Evolutionary conservation across 1,140 invertebrate species (phyloP), one percentile per base, ranked within the genome.

Genomic region (Mesaphorura yosii): DNA sequence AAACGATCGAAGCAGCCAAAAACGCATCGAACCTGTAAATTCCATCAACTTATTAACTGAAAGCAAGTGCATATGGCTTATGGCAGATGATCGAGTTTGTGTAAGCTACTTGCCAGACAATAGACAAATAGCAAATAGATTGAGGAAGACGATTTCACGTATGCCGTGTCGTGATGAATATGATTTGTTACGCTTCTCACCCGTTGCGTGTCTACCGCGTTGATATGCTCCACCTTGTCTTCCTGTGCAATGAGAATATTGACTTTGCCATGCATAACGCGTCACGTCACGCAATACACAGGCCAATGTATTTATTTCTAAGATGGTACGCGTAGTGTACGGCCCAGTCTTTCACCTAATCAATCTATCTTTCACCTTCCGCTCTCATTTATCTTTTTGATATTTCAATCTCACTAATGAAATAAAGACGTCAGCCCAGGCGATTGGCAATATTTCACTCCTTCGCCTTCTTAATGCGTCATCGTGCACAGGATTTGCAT

Each of bases 391-490:
- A 14, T 28, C 22, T 52, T 25, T 45, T 48, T 57, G 48, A 57
- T 57, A 41, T 57, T 57, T 57, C 51, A 57, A 57, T 57, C 49
- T 51, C 14, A 23, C 49, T 57, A 57, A 57, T 57, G 55, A 57
- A 51, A 57, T 57, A 49, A 57, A 57, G 55, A 57, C 55, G 50
- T 57, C 55, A 51, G 34, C 48, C 37, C 40, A 27, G 37, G 48
- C 22, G 37, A 10, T 20, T 5, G 6, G 6, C 17, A 7, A 15
- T 22, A n/a, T 5, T 46, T 46, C 44, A 15, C 17, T 12, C 28
- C 7, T 17, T 17, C 17, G 14, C 28, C 23, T 31, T 48, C 46
- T 27, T 48, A 7, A 20, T 20, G 40, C 6, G 10, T 42, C 10
- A 10, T 17, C 17, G 6, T 20, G 22, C 40, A 14, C 19, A 14